Base-by-base conservation (phyloP, 2,113 vertebrate genomes). In the Noturus placidus region DNA sequence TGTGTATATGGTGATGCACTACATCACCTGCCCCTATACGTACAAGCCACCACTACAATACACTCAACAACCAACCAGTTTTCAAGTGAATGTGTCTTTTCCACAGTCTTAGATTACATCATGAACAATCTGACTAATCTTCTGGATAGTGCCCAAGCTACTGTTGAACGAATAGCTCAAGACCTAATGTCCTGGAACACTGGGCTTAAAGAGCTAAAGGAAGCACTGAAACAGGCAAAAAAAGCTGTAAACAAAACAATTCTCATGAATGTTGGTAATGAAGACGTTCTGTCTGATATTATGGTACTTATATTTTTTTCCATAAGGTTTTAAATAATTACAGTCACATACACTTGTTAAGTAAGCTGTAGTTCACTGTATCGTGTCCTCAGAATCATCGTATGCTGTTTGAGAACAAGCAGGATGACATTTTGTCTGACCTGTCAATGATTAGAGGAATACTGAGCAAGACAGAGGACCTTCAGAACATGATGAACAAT, bases 101-200 rank as follows among this genome's bases (percentile, higher is more conserved):
- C 79, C 3, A 78, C 83, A 94, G 92, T 92, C 54, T 82, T 91
- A 72, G 86, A 91, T 35, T 10, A 77, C 6, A 91, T 92, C 76
- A 88, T 61, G 74, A 84, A 82, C 3, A 78, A 87, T 57, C 20
- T 89, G 27, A 54, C 54, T 9, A 83, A 1, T 72, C 79, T 69
- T 19, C 7, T 78, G 14, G 77, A 87, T 74, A 85, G 33, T 54
- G 52, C 69, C 0, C 57, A 69, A 50, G 5, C 20, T 38, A 56
- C 35, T 3, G 20, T 56, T 7, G 81, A 90, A 46, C 80, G 52
- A 86, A 91, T 85, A 1, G 14, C 88, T 70, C 80, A 84, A 69
- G 87, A 87, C 72, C 82, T 93, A 76, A 90, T 87, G 88, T 76
- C 50, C 33, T n/a, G 15, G 86, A 76, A 8, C 0, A 38, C 27